Conservation (phyloP, 2,797 vertebrate species). For the Cetoscarus ocellatus region DNA sequence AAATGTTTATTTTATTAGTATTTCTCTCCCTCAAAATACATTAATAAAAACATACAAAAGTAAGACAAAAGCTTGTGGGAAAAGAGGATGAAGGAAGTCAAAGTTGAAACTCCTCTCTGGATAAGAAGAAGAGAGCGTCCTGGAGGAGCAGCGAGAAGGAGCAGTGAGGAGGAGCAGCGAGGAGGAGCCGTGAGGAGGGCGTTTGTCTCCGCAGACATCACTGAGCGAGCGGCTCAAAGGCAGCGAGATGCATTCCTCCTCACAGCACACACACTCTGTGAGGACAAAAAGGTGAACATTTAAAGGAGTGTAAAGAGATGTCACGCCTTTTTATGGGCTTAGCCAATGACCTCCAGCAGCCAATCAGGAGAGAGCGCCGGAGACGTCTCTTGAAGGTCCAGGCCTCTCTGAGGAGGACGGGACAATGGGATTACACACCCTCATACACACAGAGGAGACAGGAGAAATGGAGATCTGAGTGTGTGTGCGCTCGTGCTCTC, state of each 20-base stretch:
- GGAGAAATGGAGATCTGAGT: constrained; percentile 35
- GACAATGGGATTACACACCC: constrained; percentile 65
- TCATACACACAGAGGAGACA: constrained; percentile 31
- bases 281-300: constrained; percentile 67
- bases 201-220: constrained; percentile 3
- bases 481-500: constrained; percentile 32
- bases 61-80: too few relatives aligned
- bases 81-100: too few relatives aligned
- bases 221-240: background rate
- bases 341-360: constrained; percentile 63
- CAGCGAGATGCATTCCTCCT: background rate
- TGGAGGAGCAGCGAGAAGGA: too few relatives aligned
- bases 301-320: constrained; percentile 57
- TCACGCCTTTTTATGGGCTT: constrained; percentile 63
- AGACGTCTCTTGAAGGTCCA: constrained; percentile 45
- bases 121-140: background rate
- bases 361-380: constrained; percentile 54
- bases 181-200: background rate
- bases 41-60: too few relatives aligned
- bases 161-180: background rate
- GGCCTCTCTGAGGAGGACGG: constrained; percentile 40
- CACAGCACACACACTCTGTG: constrained; percentile 3
- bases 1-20: too few relatives aligned
- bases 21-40: too few relatives aligned
- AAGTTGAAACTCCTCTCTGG: too few relatives aligned